Evolutionary conservation across 2,797 vertebrate genomes (phyloP).

Genomic region (Distichodus sexfasciatus): DNA sequence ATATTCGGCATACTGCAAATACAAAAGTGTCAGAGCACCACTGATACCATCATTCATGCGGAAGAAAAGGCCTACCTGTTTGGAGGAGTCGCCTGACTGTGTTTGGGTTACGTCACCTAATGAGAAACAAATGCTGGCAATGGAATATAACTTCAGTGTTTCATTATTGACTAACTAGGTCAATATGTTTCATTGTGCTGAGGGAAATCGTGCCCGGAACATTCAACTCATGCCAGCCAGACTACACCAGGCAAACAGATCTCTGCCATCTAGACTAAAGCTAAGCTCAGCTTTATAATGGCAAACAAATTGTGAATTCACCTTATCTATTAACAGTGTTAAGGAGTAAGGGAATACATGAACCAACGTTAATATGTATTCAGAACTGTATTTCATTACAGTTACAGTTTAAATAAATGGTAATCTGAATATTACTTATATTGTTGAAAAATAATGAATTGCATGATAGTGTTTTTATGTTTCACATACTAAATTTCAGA

Average conservation of each 20-base stretch:
- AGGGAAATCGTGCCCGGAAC: conserved; percentile 48
- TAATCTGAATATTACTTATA: no score
- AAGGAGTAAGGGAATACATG: neutral
- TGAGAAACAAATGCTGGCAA: conserved; percentile 71
- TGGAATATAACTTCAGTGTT: conserved; percentile 69
- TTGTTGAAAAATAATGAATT: no score
- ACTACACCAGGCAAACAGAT: conserved; percentile 30
- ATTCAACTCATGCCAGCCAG: conserved; percentile 18
- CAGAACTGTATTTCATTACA: no score
- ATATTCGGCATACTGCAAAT: conserved; percentile 67
- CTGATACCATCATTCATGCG: conserved; percentile 63
- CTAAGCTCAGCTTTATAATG: conserved; percentile 18
- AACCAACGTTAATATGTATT: conserved; percentile 16
- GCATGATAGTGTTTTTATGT: no score
- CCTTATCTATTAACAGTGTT: conserved; percentile 10
- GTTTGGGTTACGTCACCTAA: conserved; percentile 65
- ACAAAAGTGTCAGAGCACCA: conserved; percentile 67
- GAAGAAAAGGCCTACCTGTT: conserved; percentile 66
- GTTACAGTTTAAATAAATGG: no score
- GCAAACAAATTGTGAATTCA: conserved; percentile 25
- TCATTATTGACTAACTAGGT: conserved; percentile 75
- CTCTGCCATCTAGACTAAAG: conserved; percentile 15
- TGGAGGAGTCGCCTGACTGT: conserved; percentile 52
- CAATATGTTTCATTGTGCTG: conserved; percentile 67
- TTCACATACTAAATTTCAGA: no score